A percentile compares a stretch with the other conserved stretches of the same genome.
phyloP scores from a whole-genome alignment of 1,140 invertebrate genomes.

The Leptopilina clavipes region DNA sequence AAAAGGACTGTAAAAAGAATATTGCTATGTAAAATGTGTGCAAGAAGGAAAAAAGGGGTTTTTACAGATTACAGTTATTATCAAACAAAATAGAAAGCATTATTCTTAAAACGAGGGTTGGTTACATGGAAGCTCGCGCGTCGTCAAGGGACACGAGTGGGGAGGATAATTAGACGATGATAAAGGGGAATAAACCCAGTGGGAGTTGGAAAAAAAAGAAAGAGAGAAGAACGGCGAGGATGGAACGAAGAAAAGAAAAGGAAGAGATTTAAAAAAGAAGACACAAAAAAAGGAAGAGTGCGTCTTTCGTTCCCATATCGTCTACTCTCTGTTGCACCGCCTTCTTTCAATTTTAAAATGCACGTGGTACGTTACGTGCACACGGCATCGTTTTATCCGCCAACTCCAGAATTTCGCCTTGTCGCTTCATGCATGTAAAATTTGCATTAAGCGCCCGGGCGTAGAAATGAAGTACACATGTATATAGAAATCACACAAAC shows the following conservation, averaged over 20 bases:
- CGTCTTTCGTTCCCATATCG: slow-evolving; percentile 33
- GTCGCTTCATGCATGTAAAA: slow-evolving; percentile 58
- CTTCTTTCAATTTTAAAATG: slow-evolving; percentile 63
- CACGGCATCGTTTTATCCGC: slow-evolving; percentile 56
- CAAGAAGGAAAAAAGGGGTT: neutral
- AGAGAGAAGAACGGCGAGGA: neutral
- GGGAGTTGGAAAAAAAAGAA: slow-evolving; percentile 35
- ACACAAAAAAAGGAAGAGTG: neutral
- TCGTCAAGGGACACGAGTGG: neutral
- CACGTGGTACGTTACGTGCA: slow-evolving; percentile 54
- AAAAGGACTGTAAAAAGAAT: too few relatives aligned
- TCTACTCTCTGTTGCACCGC: slow-evolving; percentile 21
- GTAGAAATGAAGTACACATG: slow-evolving; percentile 15
- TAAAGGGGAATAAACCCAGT: slow-evolving; percentile 31
- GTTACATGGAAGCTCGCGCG: neutral
- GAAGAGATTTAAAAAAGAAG: neutral
- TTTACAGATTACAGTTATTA: neutral
- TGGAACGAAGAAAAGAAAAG: neutral
- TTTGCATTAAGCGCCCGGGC: slow-evolving; percentile 58
- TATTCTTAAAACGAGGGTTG: neutral
- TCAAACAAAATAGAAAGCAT: neutral
- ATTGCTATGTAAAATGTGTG: neutral
- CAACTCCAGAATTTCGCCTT: slow-evolving; percentile 33
- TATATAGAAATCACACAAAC: slow-evolving; percentile 31
- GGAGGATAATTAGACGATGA: slow-evolving; percentile 22